Evolutionary conservation across 2,797 vertebrate species (phyloP), one percentile per base, ranked within the genome.

Genomic region (Sebastes iracundus): DNA sequence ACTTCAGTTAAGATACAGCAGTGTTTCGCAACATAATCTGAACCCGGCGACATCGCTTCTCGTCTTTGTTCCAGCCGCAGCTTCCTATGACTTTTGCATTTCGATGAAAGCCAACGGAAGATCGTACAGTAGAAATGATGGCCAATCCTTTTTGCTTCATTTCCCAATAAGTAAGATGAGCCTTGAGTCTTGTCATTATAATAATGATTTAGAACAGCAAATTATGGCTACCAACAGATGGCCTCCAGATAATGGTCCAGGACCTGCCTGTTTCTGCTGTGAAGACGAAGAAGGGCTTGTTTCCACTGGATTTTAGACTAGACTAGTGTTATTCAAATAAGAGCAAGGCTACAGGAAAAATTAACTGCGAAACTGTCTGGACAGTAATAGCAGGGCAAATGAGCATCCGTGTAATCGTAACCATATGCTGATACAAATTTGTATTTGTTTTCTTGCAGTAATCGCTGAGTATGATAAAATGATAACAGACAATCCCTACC

Each of bases 231-330:
- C 56, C 53, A 81, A 28, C 85, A 90, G 86, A 66, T 91, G 82
- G 82, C 62, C 71, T 78, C 75, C 81, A 91, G 82, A 88, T 85
- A 62, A 80, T 63, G 32, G 13, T n/a, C 38, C 30, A 33, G 63
- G 33, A 49, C 18, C 59, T 49, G 33, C 38, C 32, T 20, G 20
- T 60, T 76, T 71, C 61, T 59, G 49, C 33, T 53, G 13, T 75
- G 28, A 61, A 30, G 23, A 53, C 16, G 28, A 52, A 53, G 49
- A 38, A 27, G 32, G 42, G 14, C 38, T 32, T 73, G 62, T 85
- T 78, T 88, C 69, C 80, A 79, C 11, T 67, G 4, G 35, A 68
- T 70, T 65, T 59, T 33, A 9, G 46, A 52, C 46, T n/a, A 60
- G 13, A 27, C 2, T 7, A 35, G 27, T 68, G 27, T 27, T 67